Evolutionary conservation across 2,888 invertebrate species (phyloP), one percentile per base, ranked within the genome.

Genomic region (Drosophila neonasuta): DNA sequence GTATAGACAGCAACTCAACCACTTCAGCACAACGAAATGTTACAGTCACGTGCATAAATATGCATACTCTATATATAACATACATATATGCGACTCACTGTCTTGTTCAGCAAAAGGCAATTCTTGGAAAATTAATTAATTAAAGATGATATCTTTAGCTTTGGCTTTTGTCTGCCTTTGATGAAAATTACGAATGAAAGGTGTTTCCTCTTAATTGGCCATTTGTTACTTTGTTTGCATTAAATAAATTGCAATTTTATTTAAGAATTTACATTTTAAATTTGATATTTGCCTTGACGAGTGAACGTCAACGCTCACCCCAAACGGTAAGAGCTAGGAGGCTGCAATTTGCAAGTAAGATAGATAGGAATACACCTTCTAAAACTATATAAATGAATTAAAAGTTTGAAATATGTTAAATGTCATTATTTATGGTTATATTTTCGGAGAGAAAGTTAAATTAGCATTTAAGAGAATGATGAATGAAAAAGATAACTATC

Each of bases 1-100:
- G 30, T 54, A 15, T 52, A 32, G 6, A 51, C 39, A 49, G 54
- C 49, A 50, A 30, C 48, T 46, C 54, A 44, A 60, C 34, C 42
- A 55, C 24, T 65, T 54, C 13, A 34, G 34, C 52, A 17, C 32
- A 50, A 29, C 32, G 30, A 48, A 64, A 44, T 5, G 30, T 39
- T 17, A 65, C 65, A 65, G 60, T 61, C 15, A 61, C 29, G 29
- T 11, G 24, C 55, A 61, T 20, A 44, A 24, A 9, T 44, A 55
- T 50, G 9, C 20, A 30, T 8, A 50, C 54, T 49, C 4, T 44
- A 24, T 24, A 24, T 24, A 24, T 24, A 20, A 20, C 20, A 24
- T 1, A 24, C 24, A 5, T 24, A 20, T 20, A 24, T 24, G 6
- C 24, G 24, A 24, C 0, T 24, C 24, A 24, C 24, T 24, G 24